Conservation (phyloP, 2,888 invertebrate genomes). For the Schizaphis graminum region DNA sequence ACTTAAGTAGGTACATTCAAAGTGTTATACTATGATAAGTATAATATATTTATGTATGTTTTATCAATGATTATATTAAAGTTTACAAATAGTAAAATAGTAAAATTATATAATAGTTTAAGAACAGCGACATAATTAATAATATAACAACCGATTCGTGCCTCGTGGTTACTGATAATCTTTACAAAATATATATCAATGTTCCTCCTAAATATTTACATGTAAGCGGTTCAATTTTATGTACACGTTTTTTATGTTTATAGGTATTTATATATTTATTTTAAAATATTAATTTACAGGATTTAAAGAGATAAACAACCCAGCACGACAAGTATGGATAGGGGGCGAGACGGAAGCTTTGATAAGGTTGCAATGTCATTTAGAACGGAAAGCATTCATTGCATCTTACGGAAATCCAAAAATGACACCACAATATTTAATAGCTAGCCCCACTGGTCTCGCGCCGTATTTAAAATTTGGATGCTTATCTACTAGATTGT, state of each 20-base stretch:
- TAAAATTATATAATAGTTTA: background rate
- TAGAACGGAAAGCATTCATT: constrained; percentile 89
- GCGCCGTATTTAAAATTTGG: constrained; percentile 90
- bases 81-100: background rate
- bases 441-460: constrained; percentile 86
- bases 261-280: background rate
- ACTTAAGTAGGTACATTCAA: background rate
- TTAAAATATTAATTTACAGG: constrained; percentile 72
- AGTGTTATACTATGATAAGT: background rate
- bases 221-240: background rate
- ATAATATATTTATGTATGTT: background rate
- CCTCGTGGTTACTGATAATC: too few species aligned
- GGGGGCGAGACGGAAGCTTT: constrained; percentile 82
- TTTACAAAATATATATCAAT: background rate
- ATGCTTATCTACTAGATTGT: constrained; percentile 85
- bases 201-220: background rate
- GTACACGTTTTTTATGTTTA: background rate
- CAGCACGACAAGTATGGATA: constrained; percentile 75
- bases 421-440: constrained; percentile 88
- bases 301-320: constrained; percentile 74
- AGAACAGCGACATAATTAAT: background rate
- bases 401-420: constrained; percentile 90
- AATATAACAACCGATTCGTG: too few species aligned
- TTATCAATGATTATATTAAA: background rate
- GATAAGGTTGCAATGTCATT: constrained; percentile 77